These are phyloP conservation scores for Mnemiopsis leidyi DNA, from an alignment of 37 sponge, comb jelly and placozoan genomes.

Conservation along the genomic window DNA sequence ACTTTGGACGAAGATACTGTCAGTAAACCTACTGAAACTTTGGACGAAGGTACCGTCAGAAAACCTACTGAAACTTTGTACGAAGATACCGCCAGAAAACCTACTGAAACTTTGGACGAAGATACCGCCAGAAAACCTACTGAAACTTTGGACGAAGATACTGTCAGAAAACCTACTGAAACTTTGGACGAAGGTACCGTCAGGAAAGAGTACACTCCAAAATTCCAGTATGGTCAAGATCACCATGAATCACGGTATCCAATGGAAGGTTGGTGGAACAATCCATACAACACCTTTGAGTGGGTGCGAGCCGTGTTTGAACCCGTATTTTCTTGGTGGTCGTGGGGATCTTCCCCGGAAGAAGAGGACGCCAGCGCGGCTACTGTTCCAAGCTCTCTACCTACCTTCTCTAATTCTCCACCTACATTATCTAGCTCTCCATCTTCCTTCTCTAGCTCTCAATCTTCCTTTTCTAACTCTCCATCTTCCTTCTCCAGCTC, in stretches of 20 bases:
- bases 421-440: background rate
- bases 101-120: background rate
- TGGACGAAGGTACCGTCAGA: conserved; percentile 3
- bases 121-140: no score
- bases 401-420: background rate
- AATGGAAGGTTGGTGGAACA: background rate
- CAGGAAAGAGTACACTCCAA: no score
- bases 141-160: no score
- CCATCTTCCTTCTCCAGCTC: background rate
- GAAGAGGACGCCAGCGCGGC: background rate
- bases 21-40: background rate
- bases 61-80: no score
- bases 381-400: background rate
- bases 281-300: background rate
- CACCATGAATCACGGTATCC: no score
- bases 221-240: no score
- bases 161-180: no score
- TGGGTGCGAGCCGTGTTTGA: background rate
- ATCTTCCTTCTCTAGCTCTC: background rate
- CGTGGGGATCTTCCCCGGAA: background rate
- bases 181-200: no score
- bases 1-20: background rate
- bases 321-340: background rate
- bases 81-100: no score
- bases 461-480: background rate